Evolutionary conservation across 37 sponge, comb jelly and placozoan species (phyloP), one percentile per base, ranked within the genome.

Genomic region (Tethya wilhelma): DNA sequence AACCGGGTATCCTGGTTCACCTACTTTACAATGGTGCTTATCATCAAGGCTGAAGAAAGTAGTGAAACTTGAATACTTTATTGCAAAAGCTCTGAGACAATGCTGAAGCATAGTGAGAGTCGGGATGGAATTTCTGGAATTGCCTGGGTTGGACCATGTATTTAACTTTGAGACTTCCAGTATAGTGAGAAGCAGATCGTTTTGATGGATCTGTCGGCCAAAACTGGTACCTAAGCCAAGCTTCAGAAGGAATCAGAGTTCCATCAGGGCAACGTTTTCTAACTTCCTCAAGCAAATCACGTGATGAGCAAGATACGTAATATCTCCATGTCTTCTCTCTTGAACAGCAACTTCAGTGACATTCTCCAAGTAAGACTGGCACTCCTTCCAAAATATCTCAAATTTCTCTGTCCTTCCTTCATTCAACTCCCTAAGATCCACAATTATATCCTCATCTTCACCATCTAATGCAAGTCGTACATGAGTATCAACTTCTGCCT

Each of bases 1-100:
- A 5, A 71, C 73, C 42, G 73, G 73, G 6, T 39, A 64, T 23
- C 66, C 69, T 12, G 81, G 88, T 46, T 87, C 88, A 2, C 88
- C 82, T 20, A 87, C 77, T 66, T 87, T 87, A 12, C 77, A 11
- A 19, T 44, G 55, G 75, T 87, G 76, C 43, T 87, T 87, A 56
- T 87, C 75, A 44, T 75, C 62, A 59, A 75, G 41, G 30, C 59
- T 17, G 5, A 37, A 38, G 57, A 58, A 33, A 8, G 6, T 60
- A n/a, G 26, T 7, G 7, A 60, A 60, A 60, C 63, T 60, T 17
- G 63, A 23, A 32, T 71, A 46, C 73, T 49, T 71, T 49, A 71
- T 44, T 5, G 73, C 73, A 71, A 71, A 71, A 23, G 4, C 4
- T 12, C 73, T 23, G 14, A 45, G 40, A 28, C 29, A 71, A 11